Base-by-base conservation (phyloP, 2,113 vertebrate species). In the Pan paniscus region DNA sequence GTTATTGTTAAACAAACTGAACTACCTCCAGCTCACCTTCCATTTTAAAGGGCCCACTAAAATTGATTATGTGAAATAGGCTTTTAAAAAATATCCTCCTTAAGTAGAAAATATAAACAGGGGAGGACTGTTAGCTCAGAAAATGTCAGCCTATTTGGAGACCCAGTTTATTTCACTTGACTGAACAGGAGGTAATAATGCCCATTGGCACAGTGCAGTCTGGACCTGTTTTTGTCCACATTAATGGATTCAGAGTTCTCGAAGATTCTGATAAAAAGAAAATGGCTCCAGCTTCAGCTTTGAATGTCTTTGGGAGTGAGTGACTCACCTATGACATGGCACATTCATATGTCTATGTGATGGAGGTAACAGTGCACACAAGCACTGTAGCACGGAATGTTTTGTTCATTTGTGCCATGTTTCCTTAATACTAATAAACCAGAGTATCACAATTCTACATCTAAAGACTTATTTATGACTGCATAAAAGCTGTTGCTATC, bases 1-100 rank as follows among this genome's bases (percentile, higher is more conserved):
- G 90, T 96, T 94, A 94, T 85, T 97, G 78, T 97, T 96, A 94
- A 98, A 93, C 89, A 98, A 97, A 97, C 96, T 18, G 46, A 97
- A 87, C 96, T 89, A 89, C 76, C 72, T 97, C 78, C 59, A 93
- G 48, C 35, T 96, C 78, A 93, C 90, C 88, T 94, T 81, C 78
- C 80, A 79, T 89, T 96, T 92, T 90, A 96, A 96, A 97, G 48
- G 55, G 55, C 43, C 93, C 88, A 96, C 87, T 97, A 96, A 97
- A 96, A 97, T 86, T 93, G 97, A 97, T 94, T 96, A 68, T 86
- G 82, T 94, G 95, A 92, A 97, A 97, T 86, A 96, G 92, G 59
- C 59, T 98, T 89, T 97, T 72, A 89, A 97, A 95, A 97, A 96
- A 86, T 91, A 90, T 83, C 59, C 52, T 89, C 94, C 81, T 97